Conservation (phyloP, 2,797 vertebrate species). For the Hephaestus fuliginosus region DNA sequence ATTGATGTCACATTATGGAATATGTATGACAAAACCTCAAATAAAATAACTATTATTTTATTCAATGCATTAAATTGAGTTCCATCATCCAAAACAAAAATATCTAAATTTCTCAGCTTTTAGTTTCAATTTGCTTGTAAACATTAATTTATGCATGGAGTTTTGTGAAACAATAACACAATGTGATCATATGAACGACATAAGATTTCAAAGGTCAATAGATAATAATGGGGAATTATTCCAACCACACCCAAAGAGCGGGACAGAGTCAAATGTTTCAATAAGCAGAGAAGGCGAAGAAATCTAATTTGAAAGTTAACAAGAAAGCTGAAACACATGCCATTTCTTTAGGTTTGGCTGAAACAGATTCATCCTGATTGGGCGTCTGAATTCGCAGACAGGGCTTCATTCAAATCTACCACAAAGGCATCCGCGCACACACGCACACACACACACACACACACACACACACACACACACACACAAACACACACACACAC, state of each 20-base stretch:
- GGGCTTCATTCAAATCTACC: conserved; percentile 6
- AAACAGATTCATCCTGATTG: conserved; percentile 15
- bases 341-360: conserved; percentile 4
- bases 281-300: neutral
- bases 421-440: neutral
- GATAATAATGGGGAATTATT: neutral
- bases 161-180: neutral
- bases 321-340: conserved; percentile 6
- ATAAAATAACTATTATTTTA: neutral
- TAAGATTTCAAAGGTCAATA: neutral
- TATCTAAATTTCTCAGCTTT: neutral
- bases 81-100: neutral
- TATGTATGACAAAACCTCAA: neutral
- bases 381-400: neutral
- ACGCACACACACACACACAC: neutral
- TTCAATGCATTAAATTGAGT: neutral
- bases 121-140: neutral
- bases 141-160: neutral
- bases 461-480: conserved; percentile 12
- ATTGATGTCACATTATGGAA: neutral
- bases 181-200: neutral
- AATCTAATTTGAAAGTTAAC: neutral
- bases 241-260: neutral
- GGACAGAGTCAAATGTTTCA: neutral
- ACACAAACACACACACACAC: conserved; percentile 20